Percentiles rank a stretch among this genome's conserved stretches.
These are phyloP conservation scores for Odobenus rosmarus DNA, from an alignment of 2,113 vertebrate species.

Conservation along the genomic window DNA sequence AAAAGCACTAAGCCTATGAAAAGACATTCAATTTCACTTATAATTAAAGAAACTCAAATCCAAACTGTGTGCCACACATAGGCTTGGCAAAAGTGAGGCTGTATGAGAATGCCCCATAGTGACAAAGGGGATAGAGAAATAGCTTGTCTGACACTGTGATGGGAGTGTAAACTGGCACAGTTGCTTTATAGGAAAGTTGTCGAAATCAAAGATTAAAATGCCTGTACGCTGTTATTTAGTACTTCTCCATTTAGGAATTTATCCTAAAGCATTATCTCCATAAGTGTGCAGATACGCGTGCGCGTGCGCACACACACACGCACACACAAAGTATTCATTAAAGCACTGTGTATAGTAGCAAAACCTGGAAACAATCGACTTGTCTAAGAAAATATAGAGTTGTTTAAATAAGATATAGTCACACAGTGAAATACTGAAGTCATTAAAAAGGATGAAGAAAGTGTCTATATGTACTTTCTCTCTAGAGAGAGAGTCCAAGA, in stretches of 20 bases:
- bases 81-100: background rate
- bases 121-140: background rate
- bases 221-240: background rate
- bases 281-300: background rate
- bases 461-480: background rate
- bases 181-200: background rate
- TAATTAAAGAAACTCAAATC: background rate
- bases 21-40: background rate
- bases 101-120: background rate
- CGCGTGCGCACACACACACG: background rate
- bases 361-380: background rate
- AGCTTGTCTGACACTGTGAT: background rate
- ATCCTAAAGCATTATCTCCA: background rate
- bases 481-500: background rate
- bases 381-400: background rate
- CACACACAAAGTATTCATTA: background rate
- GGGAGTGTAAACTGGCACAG: background rate
- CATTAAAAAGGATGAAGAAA: background rate
- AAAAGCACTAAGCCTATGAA: constrained; percentile 1
- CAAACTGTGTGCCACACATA: background rate
- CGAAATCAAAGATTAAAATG: background rate
- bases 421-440: background rate
- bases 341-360: background rate
- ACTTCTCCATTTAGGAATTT: background rate
- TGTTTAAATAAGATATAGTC: background rate